Base-by-base conservation (phyloP, 1,140 invertebrate species). In the Centruroides sculpturatus region DNA sequence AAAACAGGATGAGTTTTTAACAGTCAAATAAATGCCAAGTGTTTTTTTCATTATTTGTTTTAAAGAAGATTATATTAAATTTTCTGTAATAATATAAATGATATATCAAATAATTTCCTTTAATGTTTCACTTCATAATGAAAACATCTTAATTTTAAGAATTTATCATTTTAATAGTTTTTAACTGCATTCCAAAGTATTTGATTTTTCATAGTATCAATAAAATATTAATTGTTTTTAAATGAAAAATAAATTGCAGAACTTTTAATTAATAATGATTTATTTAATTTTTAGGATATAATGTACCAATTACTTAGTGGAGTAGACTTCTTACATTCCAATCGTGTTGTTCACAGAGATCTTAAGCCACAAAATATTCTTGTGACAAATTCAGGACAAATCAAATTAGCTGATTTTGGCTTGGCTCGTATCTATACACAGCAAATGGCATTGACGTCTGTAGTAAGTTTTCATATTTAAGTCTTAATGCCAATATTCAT, bases 371-470 rank as follows among this genome's bases (percentile, higher is more conserved):
- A 98, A 72, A 99, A 99, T 76, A 78, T 98, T 54, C 76, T 99
- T 12, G 84, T 99, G 5, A 90, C 92, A 0, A 77, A 79, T 35
- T 76, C 82, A 56, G 90, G 91, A 0, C 77, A 82, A 59, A 82
- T 99, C 1, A 98, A 98, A 77, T 78, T 99, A 0, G 92, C 94
- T 0, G 96, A 98, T 78, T 99, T 99, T 77, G 95, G 95, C 0
- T 73, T 99, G 8, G 92, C 94, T 1, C 89, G 94, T 72, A 89
- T 90, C 0, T 98, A 96, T 70, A 86, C 89, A 67, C 88, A 87
- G 62, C 86, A 94, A 65, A 93, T 94, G 86, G 84, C 85, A 67
- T 77, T 98, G 3, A 99, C 95, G 5, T 89, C 91, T 58, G 89
- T 97, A 70, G 95, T 97, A 76, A 78, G 81, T 77, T n/a, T 52